These are phyloP conservation scores for Naja naja DNA, from an alignment of 2,113 vertebrate species.

Conservation along the genomic window DNA sequence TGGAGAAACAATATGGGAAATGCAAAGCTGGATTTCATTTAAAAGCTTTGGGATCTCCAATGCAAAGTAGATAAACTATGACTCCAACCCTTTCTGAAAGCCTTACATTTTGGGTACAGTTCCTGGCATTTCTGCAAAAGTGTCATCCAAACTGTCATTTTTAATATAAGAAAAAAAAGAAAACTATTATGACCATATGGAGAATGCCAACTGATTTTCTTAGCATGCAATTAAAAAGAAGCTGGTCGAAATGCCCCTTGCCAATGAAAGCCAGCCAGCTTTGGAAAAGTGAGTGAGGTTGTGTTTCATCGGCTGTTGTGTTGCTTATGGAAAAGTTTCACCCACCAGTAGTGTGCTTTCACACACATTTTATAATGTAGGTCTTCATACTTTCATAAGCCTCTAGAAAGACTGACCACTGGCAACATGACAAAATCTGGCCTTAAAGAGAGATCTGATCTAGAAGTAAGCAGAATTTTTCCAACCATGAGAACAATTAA, in stretches of 20 bases:
- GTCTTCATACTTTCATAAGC: constrained; percentile 58
- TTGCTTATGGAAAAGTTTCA: constrained; percentile 23
- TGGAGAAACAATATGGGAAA: not conserved
- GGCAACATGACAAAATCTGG: constrained; percentile 54
- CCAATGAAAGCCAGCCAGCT: not conserved
- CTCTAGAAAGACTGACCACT: constrained; percentile 40
- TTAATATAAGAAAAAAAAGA: not conserved
- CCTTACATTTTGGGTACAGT: not conserved
- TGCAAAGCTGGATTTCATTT: not conserved
- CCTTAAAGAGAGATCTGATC: not conserved
- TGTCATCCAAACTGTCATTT: not conserved
- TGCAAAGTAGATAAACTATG: not conserved
- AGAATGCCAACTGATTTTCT: not conserved
- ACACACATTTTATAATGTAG: constrained; percentile 23
- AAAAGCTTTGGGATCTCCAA: not conserved
- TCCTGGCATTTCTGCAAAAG: not conserved
- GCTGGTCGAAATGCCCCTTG: not conserved
- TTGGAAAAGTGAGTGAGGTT: not conserved
- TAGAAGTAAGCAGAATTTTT: not conserved
- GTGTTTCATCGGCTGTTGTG: not conserved
- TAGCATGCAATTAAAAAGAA: not conserved
- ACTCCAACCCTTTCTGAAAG: not conserved
- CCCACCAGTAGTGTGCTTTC: not conserved
- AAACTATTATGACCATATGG: not conserved
- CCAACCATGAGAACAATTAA: not conserved